phyloP scores from a whole-genome alignment of 92 coral and sea anemone genomes.

The Zoanthus gigantus region DNA sequence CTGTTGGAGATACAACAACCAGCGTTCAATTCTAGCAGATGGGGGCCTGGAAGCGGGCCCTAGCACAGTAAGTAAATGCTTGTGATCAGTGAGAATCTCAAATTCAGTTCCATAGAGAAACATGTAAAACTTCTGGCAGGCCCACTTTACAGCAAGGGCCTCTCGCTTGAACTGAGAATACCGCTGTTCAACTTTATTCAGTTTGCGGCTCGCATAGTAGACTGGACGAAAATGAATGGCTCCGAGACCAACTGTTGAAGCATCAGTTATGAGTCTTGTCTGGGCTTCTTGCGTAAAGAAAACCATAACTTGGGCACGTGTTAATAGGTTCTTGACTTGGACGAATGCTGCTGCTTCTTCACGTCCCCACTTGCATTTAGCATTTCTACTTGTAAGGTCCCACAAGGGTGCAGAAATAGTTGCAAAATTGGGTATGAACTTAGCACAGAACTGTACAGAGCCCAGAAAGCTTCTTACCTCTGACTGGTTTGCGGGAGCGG shows the following conservation, averaged over 20 bases:
- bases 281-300: conserved; percentile 60
- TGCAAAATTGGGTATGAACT: conserved; percentile 71
- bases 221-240: conserved; percentile 32
- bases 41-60: conserved; percentile 66
- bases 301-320: conserved; percentile 73
- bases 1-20: conserved; percentile 67
- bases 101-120: neutral
- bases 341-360: conserved; percentile 57
- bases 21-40: conserved; percentile 67
- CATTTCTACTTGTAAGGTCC: conserved; percentile 57
- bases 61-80: conserved; percentile 50
- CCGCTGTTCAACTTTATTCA: neutral
- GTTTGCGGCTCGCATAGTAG: neutral
- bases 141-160: neutral
- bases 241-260: conserved; percentile 73
- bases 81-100: conserved; percentile 34
- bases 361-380: conserved; percentile 53
- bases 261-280: conserved; percentile 73
- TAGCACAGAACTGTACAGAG: conserved; percentile 65
- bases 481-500: conserved; percentile 56
- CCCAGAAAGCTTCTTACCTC: conserved; percentile 71
- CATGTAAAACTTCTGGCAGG: neutral
- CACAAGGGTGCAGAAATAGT: conserved; percentile 67
- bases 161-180: neutral
- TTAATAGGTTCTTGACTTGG: conserved; percentile 39